These are phyloP conservation scores for Saxicola maurus DNA, from an alignment of 2,797 vertebrate genomes.

Conservation along the genomic window DNA sequence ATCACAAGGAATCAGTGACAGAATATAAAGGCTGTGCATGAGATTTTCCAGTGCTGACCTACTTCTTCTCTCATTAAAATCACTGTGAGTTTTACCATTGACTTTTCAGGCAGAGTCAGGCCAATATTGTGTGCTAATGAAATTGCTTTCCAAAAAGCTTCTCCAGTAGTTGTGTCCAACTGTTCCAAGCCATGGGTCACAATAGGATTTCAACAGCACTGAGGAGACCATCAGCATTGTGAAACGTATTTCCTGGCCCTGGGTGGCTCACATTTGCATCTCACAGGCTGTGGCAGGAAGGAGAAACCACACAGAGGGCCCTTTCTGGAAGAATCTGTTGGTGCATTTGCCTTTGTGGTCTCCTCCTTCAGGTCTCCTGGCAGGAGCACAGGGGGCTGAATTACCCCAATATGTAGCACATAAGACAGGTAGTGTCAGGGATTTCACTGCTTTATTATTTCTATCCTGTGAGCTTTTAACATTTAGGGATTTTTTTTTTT, in stretches of 20 bases:
- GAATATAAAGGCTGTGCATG: constrained; percentile 33
- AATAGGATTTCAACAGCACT: not conserved
- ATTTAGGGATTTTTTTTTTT: not conserved
- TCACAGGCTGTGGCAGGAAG: not conserved
- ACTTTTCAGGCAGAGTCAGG: constrained; percentile 23
- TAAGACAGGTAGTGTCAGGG: not conserved
- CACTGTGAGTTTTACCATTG: constrained; percentile 18
- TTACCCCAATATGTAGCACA: fast-evolving
- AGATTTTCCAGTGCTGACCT: constrained; percentile 63
- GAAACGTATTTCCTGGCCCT: not conserved
- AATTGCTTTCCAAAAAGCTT: constrained; percentile 41
- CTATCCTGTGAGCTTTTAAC: not conserved
- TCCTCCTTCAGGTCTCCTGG: not conserved
- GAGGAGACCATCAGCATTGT: not conserved
- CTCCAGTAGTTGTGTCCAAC: constrained; percentile 33
- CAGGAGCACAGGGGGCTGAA: not conserved
- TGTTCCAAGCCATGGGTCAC: constrained; percentile 27
- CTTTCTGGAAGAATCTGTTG: not conserved
- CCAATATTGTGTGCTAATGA: constrained; percentile 49
- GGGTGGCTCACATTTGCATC: constrained; percentile 4
- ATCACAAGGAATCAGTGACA: constrained; percentile 37
- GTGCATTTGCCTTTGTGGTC: not conserved
- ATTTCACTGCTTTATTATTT: not conserved
- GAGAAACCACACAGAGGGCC: not conserved
- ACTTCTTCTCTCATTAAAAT: constrained; percentile 62